phyloP scores from a whole-genome alignment of 2,113 vertebrate species.

The Poeciliopsis prolifica region DNA sequence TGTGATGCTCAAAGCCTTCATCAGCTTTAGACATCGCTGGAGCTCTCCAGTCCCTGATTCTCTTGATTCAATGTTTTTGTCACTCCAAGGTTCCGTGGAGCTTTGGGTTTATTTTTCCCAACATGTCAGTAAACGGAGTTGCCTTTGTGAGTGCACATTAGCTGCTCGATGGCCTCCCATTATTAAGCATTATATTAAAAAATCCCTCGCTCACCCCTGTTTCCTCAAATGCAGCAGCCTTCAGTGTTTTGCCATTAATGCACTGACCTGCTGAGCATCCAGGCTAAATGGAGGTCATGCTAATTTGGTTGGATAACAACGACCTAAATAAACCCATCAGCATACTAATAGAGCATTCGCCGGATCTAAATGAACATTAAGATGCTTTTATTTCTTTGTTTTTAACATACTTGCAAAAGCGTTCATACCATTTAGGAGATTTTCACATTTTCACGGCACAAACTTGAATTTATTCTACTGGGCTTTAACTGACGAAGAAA shows the following conservation, averaged over 20 bases:
- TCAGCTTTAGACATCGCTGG: slow-evolving; percentile 14
- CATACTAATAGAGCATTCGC: slow-evolving; percentile 55
- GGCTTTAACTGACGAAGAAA: no score
- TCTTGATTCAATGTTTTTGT: slow-evolving; percentile 8
- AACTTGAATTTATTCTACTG: no score
- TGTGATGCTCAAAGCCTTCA: slow-evolving; percentile 2
- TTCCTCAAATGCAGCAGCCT: slow-evolving; percentile 33
- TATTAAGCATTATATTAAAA: slow-evolving; percentile 35
- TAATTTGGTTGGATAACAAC: slow-evolving; percentile 46
- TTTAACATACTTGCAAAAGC: not conserved
- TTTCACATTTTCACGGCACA: not conserved
- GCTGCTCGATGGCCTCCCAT: slow-evolving; percentile 22
- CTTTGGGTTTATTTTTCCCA: slow-evolving; percentile 4
- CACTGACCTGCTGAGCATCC: slow-evolving; percentile 49
- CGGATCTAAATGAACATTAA: slow-evolving; percentile 49
- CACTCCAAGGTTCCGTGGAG: not conserved
- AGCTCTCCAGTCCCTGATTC: slow-evolving; percentile 5
- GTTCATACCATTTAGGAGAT: not conserved
- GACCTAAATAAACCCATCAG: slow-evolving; percentile 50
- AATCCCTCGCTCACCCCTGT: slow-evolving; percentile 22
- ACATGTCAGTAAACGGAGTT: slow-evolving; percentile 7
- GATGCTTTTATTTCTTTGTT: slow-evolving; percentile 54
- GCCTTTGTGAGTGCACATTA: slow-evolving; percentile 18
- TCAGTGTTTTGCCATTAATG: slow-evolving; percentile 47
- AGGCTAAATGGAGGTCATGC: slow-evolving; percentile 48